Conservation (phyloP, 2,113 vertebrate genomes). For the Tenrec ecaudatus region DNA sequence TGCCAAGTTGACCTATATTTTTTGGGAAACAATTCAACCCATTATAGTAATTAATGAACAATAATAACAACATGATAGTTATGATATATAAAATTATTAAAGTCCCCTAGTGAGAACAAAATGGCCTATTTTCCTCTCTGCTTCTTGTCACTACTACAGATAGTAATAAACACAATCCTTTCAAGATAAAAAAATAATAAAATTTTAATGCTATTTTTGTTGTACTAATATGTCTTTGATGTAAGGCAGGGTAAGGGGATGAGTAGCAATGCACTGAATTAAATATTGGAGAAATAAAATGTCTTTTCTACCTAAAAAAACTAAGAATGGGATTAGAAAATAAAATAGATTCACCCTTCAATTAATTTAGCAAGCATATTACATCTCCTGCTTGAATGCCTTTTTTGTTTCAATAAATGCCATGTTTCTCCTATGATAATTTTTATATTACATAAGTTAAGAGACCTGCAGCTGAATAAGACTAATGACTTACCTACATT, state of each 20-base stretch:
- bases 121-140: not conserved
- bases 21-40: not conserved
- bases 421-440: not conserved
- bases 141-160: not conserved
- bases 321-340: not conserved
- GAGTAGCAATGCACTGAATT: not conserved
- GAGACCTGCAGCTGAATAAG: not conserved
- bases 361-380: not conserved
- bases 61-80: not conserved
- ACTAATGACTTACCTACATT: conserved; percentile 82
- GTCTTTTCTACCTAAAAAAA: too few relatives aligned
- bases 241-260: not conserved
- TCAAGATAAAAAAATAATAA: conserved; percentile 27
- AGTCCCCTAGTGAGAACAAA: not conserved
- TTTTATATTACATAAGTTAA: not conserved
- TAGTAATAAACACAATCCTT: not conserved
- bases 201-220: not conserved
- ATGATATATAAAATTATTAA: not conserved
- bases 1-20: too few relatives aligned
- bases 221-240: not conserved
- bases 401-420: conserved; percentile 27
- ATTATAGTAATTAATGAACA: not conserved
- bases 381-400: not conserved
- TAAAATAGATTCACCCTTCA: not conserved
- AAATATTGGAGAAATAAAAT: conserved; percentile 11